Evolutionary conservation across 2,888 invertebrate species (phyloP).

Genomic region (Caenorhabditis zanzibari): DNA sequence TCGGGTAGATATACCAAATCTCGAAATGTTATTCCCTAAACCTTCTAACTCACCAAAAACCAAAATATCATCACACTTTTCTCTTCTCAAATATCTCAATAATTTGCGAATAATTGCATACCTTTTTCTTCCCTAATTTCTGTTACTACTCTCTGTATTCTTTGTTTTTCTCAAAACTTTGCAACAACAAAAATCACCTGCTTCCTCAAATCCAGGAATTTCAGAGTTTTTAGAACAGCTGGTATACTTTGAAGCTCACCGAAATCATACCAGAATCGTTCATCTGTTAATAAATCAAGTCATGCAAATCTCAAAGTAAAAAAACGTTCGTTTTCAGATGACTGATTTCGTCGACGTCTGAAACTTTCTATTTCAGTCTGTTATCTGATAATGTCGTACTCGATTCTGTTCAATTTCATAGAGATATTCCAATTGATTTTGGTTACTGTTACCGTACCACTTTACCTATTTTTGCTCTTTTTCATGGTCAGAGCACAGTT

Average conservation of each 20-base stretch:
- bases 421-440: slow-evolving; percentile 22
- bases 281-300: not conserved
- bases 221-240: not conserved
- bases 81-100: slow-evolving; percentile 1
- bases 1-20: not conserved
- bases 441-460: slow-evolving; percentile 16
- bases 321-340: slow-evolving; percentile 8
- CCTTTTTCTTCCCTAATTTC: not conserved
- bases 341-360: slow-evolving; percentile 11
- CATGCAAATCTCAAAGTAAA: not conserved
- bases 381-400: not conserved
- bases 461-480: slow-evolving; percentile 14
- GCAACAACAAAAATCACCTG: slow-evolving; percentile 4
- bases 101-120: not conserved
- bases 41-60: not conserved
- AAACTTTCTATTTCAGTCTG: slow-evolving; percentile 6
- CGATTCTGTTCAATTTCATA: not conserved
- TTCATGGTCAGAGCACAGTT: slow-evolving; percentile 21
- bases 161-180: not conserved
- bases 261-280: not conserved
- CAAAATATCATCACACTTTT: not conserved
- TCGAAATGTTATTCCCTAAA: not conserved
- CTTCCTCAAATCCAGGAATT: not conserved
- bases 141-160: not conserved
- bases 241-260: not conserved